Evolutionary conservation across 2,888 invertebrate genomes (phyloP), one percentile per base, ranked within the genome.

Genomic region (Chymomyza procnemis): DNA sequence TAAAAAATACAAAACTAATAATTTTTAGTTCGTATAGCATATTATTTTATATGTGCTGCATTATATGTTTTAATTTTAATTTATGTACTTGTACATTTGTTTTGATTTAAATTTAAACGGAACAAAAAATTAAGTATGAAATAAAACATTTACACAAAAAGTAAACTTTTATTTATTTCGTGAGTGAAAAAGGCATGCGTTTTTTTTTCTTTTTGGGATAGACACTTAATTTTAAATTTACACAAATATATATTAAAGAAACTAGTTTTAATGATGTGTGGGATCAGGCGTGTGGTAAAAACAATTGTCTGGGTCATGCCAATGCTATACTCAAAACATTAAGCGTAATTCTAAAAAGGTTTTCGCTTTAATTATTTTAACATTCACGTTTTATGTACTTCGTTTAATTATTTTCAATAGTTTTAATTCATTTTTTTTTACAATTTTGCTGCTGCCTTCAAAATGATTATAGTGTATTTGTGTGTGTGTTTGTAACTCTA

Each of bases 151-250:
- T 50, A 50, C 50, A 50, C 16, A 19, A 19, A 50, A 58, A 75
- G 57, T 60, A n/a, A 62, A 50, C 26, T 52, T 77, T 73, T 76
- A 73, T 76, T 75, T 69, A 74, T 78, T 61, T 77, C 70, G 16
- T 75, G 34, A 12, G 16, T 75, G 34, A 12, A 12, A 41, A 41
- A 41, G 34, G 34, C 34, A 41, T 41, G 34, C 34, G 12, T 12
- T 9, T 65, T 58, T 14, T 77, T 75, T 74, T 5, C 65, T 61
- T 12, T 74, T 75, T 74, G 75, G 78, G 75, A 41, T 12, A 60
- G 50, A 3, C 34, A 66, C 22, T 22, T 26, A 67, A 41, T 12
- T 41, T 41, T 41, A 41, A 41, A 41, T 41, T 41, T 41, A 41
- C 34, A 41, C 34, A 41, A 41, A 41, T 41, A 41, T 41, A 41